Percentiles rank a stretch among this genome's conserved stretches.
These are phyloP conservation scores for Cabera pusaria DNA, from an alignment of 2,888 invertebrate species.

Conservation along the genomic window DNA sequence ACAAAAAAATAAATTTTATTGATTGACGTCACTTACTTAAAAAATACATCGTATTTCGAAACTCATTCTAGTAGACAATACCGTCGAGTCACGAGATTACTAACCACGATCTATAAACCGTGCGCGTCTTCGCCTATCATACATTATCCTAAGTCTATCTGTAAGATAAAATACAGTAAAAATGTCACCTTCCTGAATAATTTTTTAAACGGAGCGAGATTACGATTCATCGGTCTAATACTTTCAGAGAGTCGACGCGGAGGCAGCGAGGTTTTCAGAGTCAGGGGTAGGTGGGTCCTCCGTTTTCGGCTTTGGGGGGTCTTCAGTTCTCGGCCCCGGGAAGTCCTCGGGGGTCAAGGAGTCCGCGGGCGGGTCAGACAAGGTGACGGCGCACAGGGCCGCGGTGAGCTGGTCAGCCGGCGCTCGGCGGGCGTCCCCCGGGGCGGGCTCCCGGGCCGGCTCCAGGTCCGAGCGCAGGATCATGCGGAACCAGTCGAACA, in stretches of 20 bases:
- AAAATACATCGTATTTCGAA: constrained; percentile 9
- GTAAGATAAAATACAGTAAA: constrained; percentile 11
- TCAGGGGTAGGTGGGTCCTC: too few species aligned
- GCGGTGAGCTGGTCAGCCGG: not conserved
- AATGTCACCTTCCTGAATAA: constrained; percentile 8
- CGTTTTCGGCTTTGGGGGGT: too few species aligned
- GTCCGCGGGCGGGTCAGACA: too few species aligned
- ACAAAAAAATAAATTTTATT: constrained; percentile 20
- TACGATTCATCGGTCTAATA: constrained; percentile 4
- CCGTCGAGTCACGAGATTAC: not conserved
- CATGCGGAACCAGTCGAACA: constrained; percentile 48
- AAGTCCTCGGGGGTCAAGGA: too few species aligned
- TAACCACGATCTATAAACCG: constrained; percentile 1
- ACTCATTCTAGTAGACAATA: constrained; percentile 2
- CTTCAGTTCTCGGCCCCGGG: too few species aligned
- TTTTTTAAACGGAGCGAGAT: constrained; percentile 15
- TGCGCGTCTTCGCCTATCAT: constrained; percentile 1
- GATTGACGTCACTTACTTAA: constrained; percentile 21
- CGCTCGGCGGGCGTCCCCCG: not conserved
- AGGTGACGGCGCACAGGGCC: too few species aligned
- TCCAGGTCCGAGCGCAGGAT: constrained; percentile 41
- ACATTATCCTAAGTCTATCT: constrained; percentile 3
- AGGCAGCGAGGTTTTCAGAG: too few species aligned
- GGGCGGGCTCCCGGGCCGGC: constrained; percentile 12
- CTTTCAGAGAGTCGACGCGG: too few species aligned